These are phyloP conservation scores for Amphipoea oculea DNA, from an alignment of 2,888 invertebrate species.

Conservation along the genomic window DNA sequence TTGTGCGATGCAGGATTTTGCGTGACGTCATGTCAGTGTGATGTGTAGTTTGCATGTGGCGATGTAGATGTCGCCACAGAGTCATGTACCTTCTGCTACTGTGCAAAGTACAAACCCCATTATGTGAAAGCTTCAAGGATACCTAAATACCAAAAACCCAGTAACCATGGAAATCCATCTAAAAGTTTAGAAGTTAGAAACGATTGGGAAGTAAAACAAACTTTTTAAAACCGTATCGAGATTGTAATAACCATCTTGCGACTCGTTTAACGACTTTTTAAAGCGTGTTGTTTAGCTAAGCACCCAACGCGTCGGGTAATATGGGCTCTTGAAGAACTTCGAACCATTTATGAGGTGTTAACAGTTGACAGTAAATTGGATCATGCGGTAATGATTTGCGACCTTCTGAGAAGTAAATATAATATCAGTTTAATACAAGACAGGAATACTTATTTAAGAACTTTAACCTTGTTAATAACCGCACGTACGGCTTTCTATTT, in stretches of 20 bases:
- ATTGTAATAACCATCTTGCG: slow-evolving; percentile 27
- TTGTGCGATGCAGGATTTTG: no score
- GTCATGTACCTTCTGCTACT: background rate
- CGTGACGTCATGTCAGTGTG: no score
- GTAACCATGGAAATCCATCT: slow-evolving; percentile 17
- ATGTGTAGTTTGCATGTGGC: no score
- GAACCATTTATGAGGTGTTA: slow-evolving; percentile 25
- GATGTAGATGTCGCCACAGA: no score
- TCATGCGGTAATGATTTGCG: background rate
- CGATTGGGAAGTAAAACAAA: slow-evolving; percentile 28
- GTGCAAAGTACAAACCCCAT: background rate
- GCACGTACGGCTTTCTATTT: background rate
- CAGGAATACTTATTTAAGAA: background rate
- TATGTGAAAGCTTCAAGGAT: background rate
- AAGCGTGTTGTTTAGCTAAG: slow-evolving; percentile 41
- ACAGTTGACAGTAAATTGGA: slow-evolving; percentile 26
- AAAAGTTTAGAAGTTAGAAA: slow-evolving; percentile 23
- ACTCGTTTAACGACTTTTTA: slow-evolving; percentile 44
- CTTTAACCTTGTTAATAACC: background rate
- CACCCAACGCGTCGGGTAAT: slow-evolving; percentile 29
- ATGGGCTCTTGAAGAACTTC: slow-evolving; percentile 28
- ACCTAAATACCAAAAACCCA: slow-evolving; percentile 15
- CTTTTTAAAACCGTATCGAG: slow-evolving; percentile 39
- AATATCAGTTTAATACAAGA: background rate
- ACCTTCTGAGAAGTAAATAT: background rate